Base-by-base conservation (phyloP, 2,888 invertebrate genomes). In the Amphipoea oculea region DNA sequence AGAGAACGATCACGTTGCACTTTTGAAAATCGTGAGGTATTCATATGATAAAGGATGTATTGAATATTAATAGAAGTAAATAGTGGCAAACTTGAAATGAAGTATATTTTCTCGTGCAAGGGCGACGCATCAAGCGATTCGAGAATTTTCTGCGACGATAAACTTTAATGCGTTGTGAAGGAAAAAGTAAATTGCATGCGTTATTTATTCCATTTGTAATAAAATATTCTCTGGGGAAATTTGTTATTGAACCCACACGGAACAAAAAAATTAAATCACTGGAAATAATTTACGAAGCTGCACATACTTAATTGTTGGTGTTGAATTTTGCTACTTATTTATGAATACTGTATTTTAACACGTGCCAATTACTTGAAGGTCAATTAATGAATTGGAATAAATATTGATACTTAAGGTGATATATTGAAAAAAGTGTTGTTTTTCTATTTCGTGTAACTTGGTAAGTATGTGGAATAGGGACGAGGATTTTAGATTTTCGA, bases 161-260 rank as follows among this genome's bases (percentile, higher is more conserved):
- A 45, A 29, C 29, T 68, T 14, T 29, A 2, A 36, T 14, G 4
- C 1, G 36, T 36, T 48, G 2, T 29, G n/a, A n/a, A 48, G 29
- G 29, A 23, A 23, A 51, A 62, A 57, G 9, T 48, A 2, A 63
- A 51, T 51, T 69, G 14, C 42, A 29, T 40, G 17, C 2, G n/a
- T 63, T 51, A 40, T 45, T 23, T 4, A 51, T 54, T 57, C 5
- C 14, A 54, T 70, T 54, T 42, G 17, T 68, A 20, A 63, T 23
- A 69, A 68, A 36, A 73, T 65, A 45, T 45, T 48, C 7, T 65
- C 63, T 12, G 5, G 54, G 20, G 63, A 65, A 48, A 67, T 78
- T 45, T 57, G 36, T 40, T 57, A n/a, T 63, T n/a, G 11, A 45
- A 45, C 36, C n/a, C 42, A 36, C 0, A 20, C n/a, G 45, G 7